These are phyloP conservation scores for Drosophila putrida DNA, from an alignment of 2,888 invertebrate species.

Conservation along the genomic window DNA sequence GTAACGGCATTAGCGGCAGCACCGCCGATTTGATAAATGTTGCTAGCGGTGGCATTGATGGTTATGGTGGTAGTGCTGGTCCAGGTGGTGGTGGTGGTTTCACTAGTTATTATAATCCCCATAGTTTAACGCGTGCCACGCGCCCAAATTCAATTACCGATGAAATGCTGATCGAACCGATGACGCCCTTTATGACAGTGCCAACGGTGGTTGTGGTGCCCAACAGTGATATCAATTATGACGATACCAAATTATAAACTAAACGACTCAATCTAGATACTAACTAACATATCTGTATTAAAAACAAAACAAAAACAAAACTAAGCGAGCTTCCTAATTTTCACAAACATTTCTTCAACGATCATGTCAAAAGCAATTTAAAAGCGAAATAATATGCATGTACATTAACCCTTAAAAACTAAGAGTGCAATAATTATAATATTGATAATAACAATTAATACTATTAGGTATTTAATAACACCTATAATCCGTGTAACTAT, in stretches of 20 bases:
- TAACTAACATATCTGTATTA: slow-evolving; percentile 58
- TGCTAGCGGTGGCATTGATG: slow-evolving; percentile 35
- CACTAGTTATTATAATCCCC: slow-evolving; percentile 36
- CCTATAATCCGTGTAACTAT: slow-evolving; percentile 26
- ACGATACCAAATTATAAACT: slow-evolving; percentile 85
- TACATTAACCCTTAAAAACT: slow-evolving; percentile 12
- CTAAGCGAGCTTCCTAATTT: slow-evolving; percentile 50
- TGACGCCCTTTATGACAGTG: slow-evolving; percentile 57
- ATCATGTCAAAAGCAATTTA: slow-evolving; percentile 10
- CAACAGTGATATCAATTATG: slow-evolving; percentile 76
- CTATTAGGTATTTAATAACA: slow-evolving; percentile 25
- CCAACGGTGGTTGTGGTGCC: slow-evolving; percentile 85
- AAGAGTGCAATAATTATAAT: slow-evolving; percentile 17
- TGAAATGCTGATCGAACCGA: slow-evolving; percentile 68
- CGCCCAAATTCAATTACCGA: slow-evolving; percentile 68
- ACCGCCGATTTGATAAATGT: slow-evolving; percentile 59
- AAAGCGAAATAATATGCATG: slow-evolving; percentile 2
- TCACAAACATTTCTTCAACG: slow-evolving; percentile 27
- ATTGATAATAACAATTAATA: slow-evolving; percentile 14
- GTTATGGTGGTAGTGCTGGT: slow-evolving; percentile 43
- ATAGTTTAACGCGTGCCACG: slow-evolving; percentile 18
- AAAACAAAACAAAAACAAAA: slow-evolving; percentile 9
- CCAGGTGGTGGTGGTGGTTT: slow-evolving; percentile 41
- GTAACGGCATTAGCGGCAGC: slow-evolving; percentile 69
- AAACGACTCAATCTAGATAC: slow-evolving; percentile 46